These are phyloP conservation scores for Ganaspis brasiliensis DNA, from an alignment of 2,888 invertebrate genomes.

Conservation along the genomic window DNA sequence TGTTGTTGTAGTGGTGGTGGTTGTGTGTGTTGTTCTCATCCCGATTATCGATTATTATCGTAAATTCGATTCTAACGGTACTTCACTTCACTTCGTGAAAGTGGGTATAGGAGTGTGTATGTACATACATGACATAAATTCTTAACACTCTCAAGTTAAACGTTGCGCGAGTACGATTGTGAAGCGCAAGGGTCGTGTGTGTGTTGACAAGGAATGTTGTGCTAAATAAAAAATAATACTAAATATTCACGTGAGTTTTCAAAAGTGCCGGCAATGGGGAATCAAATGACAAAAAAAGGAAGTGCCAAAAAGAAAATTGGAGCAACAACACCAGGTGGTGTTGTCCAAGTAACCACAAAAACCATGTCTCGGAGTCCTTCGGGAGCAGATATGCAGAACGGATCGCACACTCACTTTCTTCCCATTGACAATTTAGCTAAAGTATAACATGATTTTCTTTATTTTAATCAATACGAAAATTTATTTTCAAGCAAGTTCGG, in stretches of 20 bases:
- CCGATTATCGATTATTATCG: too few relatives aligned
- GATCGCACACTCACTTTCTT: conserved; percentile 84
- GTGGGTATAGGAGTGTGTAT: too few relatives aligned
- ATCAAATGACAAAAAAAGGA: conserved; percentile 31
- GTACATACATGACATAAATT: too few relatives aligned
- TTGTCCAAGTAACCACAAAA: conserved; percentile 30
- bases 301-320: conserved; percentile 31
- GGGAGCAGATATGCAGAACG: conserved; percentile 86
- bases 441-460: conserved; percentile 80
- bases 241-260: neutral
- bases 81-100: too few relatives aligned
- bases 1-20: too few relatives aligned
- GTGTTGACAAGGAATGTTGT: conserved; percentile 14
- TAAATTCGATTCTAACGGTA: too few relatives aligned
- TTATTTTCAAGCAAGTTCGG: neutral
- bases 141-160: too few relatives aligned
- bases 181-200: neutral
- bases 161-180: too few relatives aligned
- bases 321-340: conserved; percentile 29
- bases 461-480: neutral
- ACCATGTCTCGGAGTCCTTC: conserved; percentile 84
- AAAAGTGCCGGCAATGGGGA: conserved; percentile 26
- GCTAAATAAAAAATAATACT: neutral
- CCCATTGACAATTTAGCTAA: conserved; percentile 90
- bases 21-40: too few relatives aligned